Evolutionary conservation across 2,113 vertebrate species (phyloP).

Genomic region (Ploceus nigricollis): DNA sequence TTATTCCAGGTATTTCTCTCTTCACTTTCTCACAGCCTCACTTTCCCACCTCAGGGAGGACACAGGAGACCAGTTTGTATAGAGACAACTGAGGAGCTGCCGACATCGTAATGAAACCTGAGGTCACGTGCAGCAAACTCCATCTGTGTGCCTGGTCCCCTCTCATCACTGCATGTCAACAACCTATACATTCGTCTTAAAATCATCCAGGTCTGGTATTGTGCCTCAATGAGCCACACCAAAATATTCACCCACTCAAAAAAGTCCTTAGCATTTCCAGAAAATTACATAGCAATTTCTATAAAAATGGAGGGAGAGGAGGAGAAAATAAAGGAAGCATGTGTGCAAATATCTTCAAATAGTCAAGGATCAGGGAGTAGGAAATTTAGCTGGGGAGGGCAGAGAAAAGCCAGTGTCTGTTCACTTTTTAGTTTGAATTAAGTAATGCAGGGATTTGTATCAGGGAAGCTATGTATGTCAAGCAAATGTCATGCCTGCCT

Average conservation of each 20-base stretch:
- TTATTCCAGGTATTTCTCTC: neutral
- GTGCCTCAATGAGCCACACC: neutral
- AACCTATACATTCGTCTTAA: neutral
- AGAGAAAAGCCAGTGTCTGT: neutral
- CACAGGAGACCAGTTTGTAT: neutral
- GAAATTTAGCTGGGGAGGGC: neutral
- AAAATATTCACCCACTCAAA: neutral
- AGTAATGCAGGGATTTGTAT: neutral
- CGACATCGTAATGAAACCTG: neutral
- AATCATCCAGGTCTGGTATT: neutral
- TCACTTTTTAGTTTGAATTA: neutral
- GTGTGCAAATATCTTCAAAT: neutral
- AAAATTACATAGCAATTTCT: neutral
- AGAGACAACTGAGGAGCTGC: neutral
- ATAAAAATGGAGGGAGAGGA: neutral
- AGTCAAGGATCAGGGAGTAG: neutral
- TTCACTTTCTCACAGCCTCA: neutral
- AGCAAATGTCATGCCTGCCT: conserved; percentile 12
- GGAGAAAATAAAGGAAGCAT: neutral
- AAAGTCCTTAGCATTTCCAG: neutral
- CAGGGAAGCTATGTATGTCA: neutral
- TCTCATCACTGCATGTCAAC: neutral
- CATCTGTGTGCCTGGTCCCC: fast-evolving
- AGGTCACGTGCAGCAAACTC: neutral
- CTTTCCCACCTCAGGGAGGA: neutral